Evolutionary conservation across 2,888 invertebrate genomes (phyloP).

Genomic region (Agrochola circellaris): DNA sequence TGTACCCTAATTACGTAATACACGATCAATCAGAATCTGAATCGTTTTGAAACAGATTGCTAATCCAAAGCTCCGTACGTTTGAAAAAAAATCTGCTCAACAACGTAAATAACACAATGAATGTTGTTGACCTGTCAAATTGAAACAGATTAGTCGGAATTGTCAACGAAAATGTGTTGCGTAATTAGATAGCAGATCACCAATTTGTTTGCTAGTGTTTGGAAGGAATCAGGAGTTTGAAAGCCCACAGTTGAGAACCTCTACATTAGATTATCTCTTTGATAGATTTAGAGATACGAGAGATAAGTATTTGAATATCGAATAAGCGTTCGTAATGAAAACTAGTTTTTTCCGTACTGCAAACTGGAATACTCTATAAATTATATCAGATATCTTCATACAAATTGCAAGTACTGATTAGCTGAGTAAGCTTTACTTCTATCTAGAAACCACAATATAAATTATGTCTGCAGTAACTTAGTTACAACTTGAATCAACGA

Average conservation of each 20-base stretch:
- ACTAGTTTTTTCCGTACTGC: not conserved
- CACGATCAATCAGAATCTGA: too few species aligned
- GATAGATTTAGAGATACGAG: not conserved
- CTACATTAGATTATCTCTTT: not conserved
- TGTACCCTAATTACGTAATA: too few species aligned
- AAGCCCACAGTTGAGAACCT: not conserved
- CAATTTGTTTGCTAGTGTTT: not conserved
- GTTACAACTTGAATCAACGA: conserved; percentile 6
- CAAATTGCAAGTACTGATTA: conserved; percentile 34
- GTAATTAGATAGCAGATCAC: too few species aligned
- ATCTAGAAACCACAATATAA: conserved; percentile 29
- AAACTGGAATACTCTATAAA: conserved; percentile 1
- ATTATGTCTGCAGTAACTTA: conserved; percentile 28
- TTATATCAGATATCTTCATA: conserved; percentile 33
- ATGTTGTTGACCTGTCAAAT: too few species aligned
- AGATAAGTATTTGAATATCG: not conserved
- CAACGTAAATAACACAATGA: too few species aligned
- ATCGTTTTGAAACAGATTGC: too few species aligned
- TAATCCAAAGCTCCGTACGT: too few species aligned
- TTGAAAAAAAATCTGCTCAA: too few species aligned
- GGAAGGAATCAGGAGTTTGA: not conserved
- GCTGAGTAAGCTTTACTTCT: conserved; percentile 3
- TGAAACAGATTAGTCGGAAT: too few species aligned
- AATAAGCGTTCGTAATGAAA: not conserved
- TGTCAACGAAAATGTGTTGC: too few species aligned